A percentile compares a stretch with the other conserved stretches of the same genome.
phyloP scores from a whole-genome alignment of 2,797 vertebrate species.

The Chiroxiphia lanceolata region DNA sequence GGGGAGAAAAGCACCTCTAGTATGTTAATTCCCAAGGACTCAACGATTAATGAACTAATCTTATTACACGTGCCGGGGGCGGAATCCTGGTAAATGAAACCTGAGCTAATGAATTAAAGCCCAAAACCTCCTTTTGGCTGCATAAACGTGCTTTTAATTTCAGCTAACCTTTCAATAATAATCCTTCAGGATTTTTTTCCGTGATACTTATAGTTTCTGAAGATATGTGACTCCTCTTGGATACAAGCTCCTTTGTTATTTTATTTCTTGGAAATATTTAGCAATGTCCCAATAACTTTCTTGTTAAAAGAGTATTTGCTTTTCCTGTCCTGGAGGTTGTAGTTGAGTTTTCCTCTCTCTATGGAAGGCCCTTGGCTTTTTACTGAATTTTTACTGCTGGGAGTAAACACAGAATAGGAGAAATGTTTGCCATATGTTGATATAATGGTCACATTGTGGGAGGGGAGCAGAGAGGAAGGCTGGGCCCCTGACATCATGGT shows the following conservation, averaged over 20 bases:
- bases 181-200: conserved; percentile 39
- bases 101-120: conserved; percentile 64
- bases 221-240: conserved; percentile 64
- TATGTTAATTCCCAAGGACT: conserved; percentile 52
- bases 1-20: conserved; percentile 42
- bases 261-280: conserved; percentile 67
- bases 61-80: conserved; percentile 50
- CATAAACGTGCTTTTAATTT: conserved; percentile 62
- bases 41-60: conserved; percentile 53
- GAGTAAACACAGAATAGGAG: conserved; percentile 58
- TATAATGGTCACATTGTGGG: conserved; percentile 69
- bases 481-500: conserved; percentile 55
- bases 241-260: conserved; percentile 64
- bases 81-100: conserved; percentile 56
- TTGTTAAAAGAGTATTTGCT: conserved; percentile 69
- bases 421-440: conserved; percentile 70
- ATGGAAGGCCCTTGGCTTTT: conserved; percentile 53
- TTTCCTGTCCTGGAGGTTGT: conserved; percentile 59
- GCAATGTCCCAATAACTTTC: conserved; percentile 63
- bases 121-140: conserved; percentile 35
- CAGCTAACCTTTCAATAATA: conserved; percentile 60
- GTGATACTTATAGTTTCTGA: conserved; percentile 43
- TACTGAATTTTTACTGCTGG: conserved; percentile 67
- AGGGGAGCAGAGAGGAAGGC: conserved; percentile 46
- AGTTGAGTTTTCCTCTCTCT: conserved; percentile 50